Conservation (phyloP, 2,797 vertebrate species). For the Melanotaenia boesemani region DNA sequence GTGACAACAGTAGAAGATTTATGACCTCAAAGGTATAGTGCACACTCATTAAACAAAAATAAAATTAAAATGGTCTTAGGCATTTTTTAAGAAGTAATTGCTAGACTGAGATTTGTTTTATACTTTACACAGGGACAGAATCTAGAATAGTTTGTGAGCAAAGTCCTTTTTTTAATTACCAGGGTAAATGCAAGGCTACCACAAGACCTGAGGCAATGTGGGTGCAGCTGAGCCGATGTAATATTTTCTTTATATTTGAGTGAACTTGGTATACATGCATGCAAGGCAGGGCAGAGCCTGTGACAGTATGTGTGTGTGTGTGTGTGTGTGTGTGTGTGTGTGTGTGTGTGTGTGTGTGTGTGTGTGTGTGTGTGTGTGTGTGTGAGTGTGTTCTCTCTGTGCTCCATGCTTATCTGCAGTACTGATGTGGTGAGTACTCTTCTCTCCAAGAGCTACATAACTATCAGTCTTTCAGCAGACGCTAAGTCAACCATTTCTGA, state of each 20-base stretch:
- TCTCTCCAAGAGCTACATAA: constrained; percentile 31
- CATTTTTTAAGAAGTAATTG: constrained; percentile 28
- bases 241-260: constrained; percentile 61
- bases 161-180: constrained; percentile 25
- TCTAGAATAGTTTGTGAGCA: constrained; percentile 33
- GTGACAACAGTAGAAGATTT: not conserved
- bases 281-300: constrained; percentile 12
- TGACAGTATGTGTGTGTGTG: not conserved
- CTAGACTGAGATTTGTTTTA: constrained; percentile 40
- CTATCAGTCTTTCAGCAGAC: constrained; percentile 25
- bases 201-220: constrained; percentile 54
- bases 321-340: not conserved
- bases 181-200: constrained; percentile 56
- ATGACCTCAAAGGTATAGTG: constrained; percentile 6
- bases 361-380: not conserved
- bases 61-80: constrained; percentile 19
- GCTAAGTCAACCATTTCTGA: constrained; percentile 31
- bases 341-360: not conserved
- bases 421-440: constrained; percentile 38
- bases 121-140: constrained; percentile 43
- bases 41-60: constrained; percentile 21
- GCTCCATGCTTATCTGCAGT: constrained; percentile 8
- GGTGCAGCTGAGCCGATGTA: constrained; percentile 57
- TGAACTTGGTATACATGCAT: constrained; percentile 55
- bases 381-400: not conserved